These are phyloP conservation scores for Rhynchomys soricoides DNA, from an alignment of 2,113 vertebrate species.

Conservation along the genomic window DNA sequence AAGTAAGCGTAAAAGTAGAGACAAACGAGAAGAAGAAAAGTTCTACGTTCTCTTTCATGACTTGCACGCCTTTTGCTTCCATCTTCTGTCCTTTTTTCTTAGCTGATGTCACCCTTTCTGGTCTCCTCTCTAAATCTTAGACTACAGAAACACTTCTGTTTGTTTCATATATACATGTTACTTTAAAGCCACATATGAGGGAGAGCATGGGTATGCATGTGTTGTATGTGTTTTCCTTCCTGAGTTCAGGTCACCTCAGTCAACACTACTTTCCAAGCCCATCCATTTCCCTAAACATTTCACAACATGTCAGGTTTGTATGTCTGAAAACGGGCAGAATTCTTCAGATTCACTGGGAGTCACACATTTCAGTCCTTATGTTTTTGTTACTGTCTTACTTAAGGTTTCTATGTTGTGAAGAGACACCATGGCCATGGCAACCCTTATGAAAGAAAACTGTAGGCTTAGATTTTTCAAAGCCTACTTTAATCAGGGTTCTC, in stretches of 20 bases:
- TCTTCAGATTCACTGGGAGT: constrained; percentile 1
- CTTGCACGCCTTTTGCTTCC: background rate
- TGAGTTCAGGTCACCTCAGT: background rate
- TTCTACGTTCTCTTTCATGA: background rate
- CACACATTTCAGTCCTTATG: background rate
- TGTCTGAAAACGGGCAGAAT: background rate
- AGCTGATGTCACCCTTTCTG: background rate
- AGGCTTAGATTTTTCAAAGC: too few species aligned
- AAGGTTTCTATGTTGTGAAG: background rate
- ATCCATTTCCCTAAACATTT: background rate
- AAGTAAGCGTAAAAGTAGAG: background rate
- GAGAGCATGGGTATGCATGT: background rate
- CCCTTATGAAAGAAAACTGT: background rate
- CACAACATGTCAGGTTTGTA: background rate
- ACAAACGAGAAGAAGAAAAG: background rate
- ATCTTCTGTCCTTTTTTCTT: background rate
- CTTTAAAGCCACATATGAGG: background rate
- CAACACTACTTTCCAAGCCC: background rate
- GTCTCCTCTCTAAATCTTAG: background rate
- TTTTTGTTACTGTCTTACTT: background rate
- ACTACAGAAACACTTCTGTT: background rate
- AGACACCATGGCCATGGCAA: background rate
- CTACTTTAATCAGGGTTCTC: too few species aligned
- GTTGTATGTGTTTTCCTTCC: background rate
- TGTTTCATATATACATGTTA: background rate